Base-by-base conservation (phyloP, 1,140 invertebrate species). In the Lepidurus arcticus region DNA sequence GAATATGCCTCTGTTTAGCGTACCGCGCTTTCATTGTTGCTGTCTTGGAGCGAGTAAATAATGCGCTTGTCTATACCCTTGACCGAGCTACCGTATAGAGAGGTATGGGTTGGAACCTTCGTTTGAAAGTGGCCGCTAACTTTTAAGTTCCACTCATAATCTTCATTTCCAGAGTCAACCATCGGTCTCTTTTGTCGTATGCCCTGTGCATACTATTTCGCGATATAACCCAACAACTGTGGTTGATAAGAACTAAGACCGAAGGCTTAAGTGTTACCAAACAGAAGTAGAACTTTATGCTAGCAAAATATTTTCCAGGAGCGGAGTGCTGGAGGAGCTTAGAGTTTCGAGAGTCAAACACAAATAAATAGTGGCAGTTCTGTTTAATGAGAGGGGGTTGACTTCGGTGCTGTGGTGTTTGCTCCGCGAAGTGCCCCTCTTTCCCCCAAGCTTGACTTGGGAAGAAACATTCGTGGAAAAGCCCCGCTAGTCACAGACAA, bases 221-320 rank as follows among this genome's bases (percentile, higher is more conserved):
- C 9, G 13, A 65, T 13, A n/a, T 9, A 16, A 65, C 8, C 53
- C 53, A 13, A 65, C 53, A 21, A 65, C 53, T 5, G 53, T 65
- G 21, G 21, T 13, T 21, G 53, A n/a, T 65, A 21, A 65, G 34
- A 34, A 4, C 34, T 65, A 65, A 65, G 53, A 16, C 53, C 53
- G n/a, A 9, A 65, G 53, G 53, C 53, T 65, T 65, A 65, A 65
- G 53, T 65, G 53, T 65, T 65, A 21, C 53, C 53, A 65, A 65
- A 65, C 53, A 65, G 53, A 65, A 65, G 53, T 65, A 65, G 53
- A 65, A 65, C 16, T 65, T 65, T n/a, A 65, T 65, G 53, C 53
- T 65, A 13, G 53, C 53, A 65, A 65, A 65, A 65, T 65, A 65
- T 65, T 65, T 65, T 65, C 13, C 53, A 65, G 53, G 53, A 65